These are phyloP conservation scores for Leontopithecus rosalia DNA, from an alignment of 2,797 vertebrate genomes.

Conservation along the genomic window DNA sequence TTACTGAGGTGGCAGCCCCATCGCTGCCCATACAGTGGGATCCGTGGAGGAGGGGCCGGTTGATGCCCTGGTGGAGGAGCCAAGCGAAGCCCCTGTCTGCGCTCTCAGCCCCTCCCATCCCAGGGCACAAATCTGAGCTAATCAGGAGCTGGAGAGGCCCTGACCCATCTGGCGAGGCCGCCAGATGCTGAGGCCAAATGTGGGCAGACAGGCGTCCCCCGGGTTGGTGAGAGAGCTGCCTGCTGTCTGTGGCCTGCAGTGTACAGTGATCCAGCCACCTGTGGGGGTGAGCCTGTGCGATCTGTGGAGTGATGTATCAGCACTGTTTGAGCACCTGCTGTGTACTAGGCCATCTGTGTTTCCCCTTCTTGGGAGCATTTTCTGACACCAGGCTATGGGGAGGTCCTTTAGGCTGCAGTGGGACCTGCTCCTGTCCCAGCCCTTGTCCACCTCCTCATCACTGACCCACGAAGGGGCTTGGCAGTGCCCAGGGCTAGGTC, in stretches of 20 bases:
- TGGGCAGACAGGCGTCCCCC: background rate
- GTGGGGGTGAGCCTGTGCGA: accelerated
- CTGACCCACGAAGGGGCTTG: background rate
- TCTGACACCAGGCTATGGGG: background rate
- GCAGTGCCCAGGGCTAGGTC: background rate
- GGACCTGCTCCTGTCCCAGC: background rate
- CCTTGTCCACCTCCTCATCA: background rate
- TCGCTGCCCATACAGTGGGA: background rate
- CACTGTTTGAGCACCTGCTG: background rate
- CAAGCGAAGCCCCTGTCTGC: background rate
- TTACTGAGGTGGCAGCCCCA: background rate
- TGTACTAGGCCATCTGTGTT: background rate
- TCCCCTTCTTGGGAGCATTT: background rate
- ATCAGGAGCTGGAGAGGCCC: background rate
- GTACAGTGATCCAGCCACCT: background rate
- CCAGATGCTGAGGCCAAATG: background rate
- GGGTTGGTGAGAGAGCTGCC: background rate
- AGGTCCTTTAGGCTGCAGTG: background rate
- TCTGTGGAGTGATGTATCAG: background rate
- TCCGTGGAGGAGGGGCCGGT: background rate
- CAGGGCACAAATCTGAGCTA: background rate
- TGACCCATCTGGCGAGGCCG: background rate
- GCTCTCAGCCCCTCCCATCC: background rate
- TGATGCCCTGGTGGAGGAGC: background rate
- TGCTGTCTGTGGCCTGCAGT: background rate